Conservation (phyloP, 2,888 invertebrate species). For the Cerastis leucographa region DNA sequence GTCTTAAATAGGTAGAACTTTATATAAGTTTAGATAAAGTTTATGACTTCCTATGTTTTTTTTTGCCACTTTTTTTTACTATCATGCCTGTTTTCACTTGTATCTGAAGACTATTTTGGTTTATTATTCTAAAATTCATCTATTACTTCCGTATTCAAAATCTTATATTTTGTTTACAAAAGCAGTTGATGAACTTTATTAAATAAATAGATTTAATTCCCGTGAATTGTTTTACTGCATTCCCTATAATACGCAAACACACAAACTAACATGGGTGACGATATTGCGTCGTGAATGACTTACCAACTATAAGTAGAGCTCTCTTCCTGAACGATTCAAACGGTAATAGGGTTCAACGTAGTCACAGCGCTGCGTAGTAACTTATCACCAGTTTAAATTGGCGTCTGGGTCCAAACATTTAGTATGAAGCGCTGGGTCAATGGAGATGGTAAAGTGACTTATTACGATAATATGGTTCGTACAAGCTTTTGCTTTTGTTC, state of each 20-base stretch:
- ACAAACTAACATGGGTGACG: slow-evolving; percentile 58
- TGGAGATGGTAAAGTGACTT: slow-evolving; percentile 23
- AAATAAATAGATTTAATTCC: no score
- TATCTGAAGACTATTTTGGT: no score
- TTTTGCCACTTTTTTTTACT: no score
- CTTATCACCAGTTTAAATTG: background rate
- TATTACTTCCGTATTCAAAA: no score
- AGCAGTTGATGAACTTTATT: no score
- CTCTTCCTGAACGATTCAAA: slow-evolving; percentile 8
- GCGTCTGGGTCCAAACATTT: background rate
- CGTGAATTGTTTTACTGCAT: slow-evolving; percentile 34
- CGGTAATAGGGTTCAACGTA: slow-evolving; percentile 29
- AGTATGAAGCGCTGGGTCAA: background rate
- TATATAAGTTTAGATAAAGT: no score
- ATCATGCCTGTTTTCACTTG: no score
- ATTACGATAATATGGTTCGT: slow-evolving; percentile 42
- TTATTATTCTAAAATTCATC: no score
- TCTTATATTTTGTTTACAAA: no score
- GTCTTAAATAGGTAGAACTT: no score
- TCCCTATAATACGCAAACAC: slow-evolving; percentile 31
- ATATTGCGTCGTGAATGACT: slow-evolving; percentile 37
- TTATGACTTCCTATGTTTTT: no score
- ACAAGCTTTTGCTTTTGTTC: slow-evolving; percentile 60
- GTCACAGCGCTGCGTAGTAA: slow-evolving; percentile 19
- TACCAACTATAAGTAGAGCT: slow-evolving; percentile 39